Percentiles rank a stretch among this genome's conserved stretches.
Evolutionary conservation across 2,888 invertebrate species (phyloP).

Genomic region (Himalopsyche kuldschensis): DNA sequence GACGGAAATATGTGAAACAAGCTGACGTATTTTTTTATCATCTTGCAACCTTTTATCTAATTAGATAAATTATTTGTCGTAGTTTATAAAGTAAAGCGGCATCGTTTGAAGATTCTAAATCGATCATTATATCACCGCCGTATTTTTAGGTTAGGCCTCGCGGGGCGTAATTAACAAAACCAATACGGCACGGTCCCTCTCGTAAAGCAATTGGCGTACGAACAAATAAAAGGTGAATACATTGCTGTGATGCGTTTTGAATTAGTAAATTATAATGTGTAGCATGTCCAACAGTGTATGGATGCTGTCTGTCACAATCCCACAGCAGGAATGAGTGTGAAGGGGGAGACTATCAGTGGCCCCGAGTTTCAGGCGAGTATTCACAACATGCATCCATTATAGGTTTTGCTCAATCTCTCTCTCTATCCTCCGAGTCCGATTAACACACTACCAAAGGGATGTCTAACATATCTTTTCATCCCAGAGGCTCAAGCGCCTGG

Average conservation of each 20-base stretch:
- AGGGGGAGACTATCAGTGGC: background rate
- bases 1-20: too few species aligned
- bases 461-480: too few species aligned
- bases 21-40: too few species aligned
- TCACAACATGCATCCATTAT: background rate
- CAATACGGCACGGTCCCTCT: background rate
- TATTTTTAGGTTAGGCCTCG: background rate
- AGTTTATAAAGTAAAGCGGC: too few species aligned
- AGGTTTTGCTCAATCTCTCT: background rate
- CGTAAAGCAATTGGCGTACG: background rate
- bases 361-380: background rate
- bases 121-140: background rate
- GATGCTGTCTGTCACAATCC: background rate
- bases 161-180: background rate
- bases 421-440: background rate
- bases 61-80: too few species aligned
- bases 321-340: background rate
- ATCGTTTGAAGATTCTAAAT: too few species aligned
- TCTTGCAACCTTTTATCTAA: too few species aligned
- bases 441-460: background rate
- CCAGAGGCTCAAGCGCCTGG: too few species aligned
- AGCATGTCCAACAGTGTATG: conserved; percentile 1
- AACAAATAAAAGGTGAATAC: background rate
- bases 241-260: background rate
- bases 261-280: background rate